Evolutionary conservation across 2,113 vertebrate species (phyloP).

Genomic region (Dipodomys spectabilis): DNA sequence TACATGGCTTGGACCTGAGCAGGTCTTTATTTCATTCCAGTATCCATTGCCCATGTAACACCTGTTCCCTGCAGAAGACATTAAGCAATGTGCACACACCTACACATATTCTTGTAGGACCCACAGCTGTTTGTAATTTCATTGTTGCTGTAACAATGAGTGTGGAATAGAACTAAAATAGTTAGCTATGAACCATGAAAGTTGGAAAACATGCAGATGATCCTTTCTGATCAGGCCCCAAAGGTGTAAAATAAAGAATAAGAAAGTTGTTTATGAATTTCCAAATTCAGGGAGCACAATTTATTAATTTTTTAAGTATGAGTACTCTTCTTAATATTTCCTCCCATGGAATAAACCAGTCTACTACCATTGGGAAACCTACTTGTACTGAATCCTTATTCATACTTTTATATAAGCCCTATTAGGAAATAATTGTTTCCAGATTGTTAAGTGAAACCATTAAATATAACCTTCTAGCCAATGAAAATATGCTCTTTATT

Average conservation of each 20-base stretch:
- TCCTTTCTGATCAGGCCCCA: constrained; percentile 46
- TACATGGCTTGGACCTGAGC: not conserved
- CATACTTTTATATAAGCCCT: constrained; percentile 5
- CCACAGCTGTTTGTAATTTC: constrained; percentile 67
- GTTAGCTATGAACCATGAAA: constrained; percentile 49
- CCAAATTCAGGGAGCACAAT: not conserved
- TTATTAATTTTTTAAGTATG: constrained; percentile 35
- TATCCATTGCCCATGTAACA: constrained; percentile 7
- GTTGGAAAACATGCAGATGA: constrained; percentile 28
- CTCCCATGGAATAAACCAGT: constrained; percentile 19
- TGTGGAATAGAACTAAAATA: constrained; percentile 31
- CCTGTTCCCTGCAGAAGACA: constrained; percentile 48
- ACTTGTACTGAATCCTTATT: not conserved
- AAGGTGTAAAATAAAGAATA: constrained; percentile 38
- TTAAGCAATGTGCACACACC: constrained; percentile 69
- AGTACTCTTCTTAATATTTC: constrained; percentile 45
- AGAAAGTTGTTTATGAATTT: constrained; percentile 48
- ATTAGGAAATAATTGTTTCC: constrained; percentile 26
- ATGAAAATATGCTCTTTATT: not conserved
- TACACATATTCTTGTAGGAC: constrained; percentile 56
- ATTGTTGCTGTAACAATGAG: constrained; percentile 24
- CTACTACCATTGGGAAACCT: not conserved
- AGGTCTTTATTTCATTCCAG: constrained; percentile 62
- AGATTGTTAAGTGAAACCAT: not conserved
- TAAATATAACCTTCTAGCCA: not conserved